These are phyloP conservation scores for Lysandra coridon DNA, from an alignment of 2,888 invertebrate species.

Conservation along the genomic window DNA sequence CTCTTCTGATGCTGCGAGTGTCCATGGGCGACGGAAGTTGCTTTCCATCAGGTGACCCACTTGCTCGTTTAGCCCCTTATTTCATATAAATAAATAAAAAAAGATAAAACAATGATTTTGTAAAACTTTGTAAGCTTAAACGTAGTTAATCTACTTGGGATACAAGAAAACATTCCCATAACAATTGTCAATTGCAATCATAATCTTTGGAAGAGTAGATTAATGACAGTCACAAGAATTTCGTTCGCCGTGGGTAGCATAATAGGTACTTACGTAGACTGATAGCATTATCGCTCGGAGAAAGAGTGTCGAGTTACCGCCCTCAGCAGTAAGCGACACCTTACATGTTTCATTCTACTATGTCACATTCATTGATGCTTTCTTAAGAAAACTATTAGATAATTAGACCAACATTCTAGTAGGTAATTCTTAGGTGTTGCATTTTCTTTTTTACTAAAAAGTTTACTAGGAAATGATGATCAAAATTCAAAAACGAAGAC, in stretches of 20 bases:
- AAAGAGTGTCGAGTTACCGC: not conserved
- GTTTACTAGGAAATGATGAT: not conserved
- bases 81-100: too few species aligned
- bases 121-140: not conserved
- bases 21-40: too few species aligned
- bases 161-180: too few species aligned
- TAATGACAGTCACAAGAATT: not conserved
- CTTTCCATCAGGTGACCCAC: too few species aligned
- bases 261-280: not conserved
- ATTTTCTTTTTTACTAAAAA: not conserved
- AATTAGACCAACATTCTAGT: not conserved
- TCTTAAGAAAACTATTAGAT: not conserved
- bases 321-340: conserved; percentile 14
- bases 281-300: conserved; percentile 5
- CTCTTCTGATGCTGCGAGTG: too few species aligned
- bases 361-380: not conserved
- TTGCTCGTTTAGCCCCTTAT: too few species aligned
- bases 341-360: not conserved
- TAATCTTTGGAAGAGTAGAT: not conserved
- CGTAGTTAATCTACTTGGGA: too few species aligned
- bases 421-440: not conserved
- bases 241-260: not conserved
- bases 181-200: too few species aligned
- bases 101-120: not conserved
- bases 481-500: not conserved